Conservation (phyloP, 2,113 vertebrate species). For the Bujurquina vittata region DNA sequence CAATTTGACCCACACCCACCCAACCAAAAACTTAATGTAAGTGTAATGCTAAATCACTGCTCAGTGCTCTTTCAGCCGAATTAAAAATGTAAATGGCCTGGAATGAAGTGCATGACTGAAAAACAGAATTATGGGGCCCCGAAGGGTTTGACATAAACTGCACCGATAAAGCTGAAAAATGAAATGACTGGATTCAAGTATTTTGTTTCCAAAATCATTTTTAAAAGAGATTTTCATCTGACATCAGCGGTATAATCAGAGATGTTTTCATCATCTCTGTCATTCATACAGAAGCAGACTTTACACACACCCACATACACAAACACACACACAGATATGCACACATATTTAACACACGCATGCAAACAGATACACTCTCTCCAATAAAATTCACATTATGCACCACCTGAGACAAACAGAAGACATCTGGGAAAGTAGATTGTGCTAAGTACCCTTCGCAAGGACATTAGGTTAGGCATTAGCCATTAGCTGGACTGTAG, state of each 20-base stretch:
- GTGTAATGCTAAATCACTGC: slow-evolving; percentile 4
- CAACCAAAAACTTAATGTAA: neutral
- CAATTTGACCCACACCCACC: neutral
- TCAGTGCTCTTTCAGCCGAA: neutral
- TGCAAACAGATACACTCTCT: slow-evolving; percentile 21
- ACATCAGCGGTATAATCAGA: slow-evolving; percentile 3
- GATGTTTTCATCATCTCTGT: slow-evolving; percentile 16
- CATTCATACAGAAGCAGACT: neutral
- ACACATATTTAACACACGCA: slow-evolving; percentile 9
- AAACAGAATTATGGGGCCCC: neutral
- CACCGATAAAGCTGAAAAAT: slow-evolving; percentile 7
- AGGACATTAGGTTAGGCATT: slow-evolving; percentile 62
- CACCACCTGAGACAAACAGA: slow-evolving; percentile 60
- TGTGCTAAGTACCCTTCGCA: slow-evolving; percentile 61
- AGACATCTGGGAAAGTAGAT: slow-evolving; percentile 58
- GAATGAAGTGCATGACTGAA: neutral
- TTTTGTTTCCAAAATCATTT: slow-evolving; percentile 20
- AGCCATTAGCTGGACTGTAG: slow-evolving; percentile 63
- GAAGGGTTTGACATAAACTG: slow-evolving; percentile 11
- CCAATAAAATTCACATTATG: slow-evolving; percentile 54
- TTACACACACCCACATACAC: neutral
- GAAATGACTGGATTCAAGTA: slow-evolving; percentile 10
- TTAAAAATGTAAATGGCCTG: neutral
- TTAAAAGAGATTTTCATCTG: slow-evolving; percentile 18
- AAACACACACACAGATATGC: neutral